Evolutionary conservation across 1,140 invertebrate species (phyloP).

Genomic region (Trichonephila clavata): DNA sequence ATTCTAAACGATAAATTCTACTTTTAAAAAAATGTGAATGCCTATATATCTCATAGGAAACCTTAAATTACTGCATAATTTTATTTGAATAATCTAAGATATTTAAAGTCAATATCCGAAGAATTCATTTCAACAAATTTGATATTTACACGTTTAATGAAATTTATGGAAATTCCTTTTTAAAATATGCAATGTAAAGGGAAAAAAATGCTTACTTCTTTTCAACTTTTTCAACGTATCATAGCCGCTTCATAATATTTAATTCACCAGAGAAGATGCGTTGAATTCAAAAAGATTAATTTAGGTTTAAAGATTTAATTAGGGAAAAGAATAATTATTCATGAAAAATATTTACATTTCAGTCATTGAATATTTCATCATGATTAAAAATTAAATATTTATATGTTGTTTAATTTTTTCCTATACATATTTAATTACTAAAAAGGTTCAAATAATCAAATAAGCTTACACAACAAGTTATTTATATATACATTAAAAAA

Average conservation of each 20-base stretch:
- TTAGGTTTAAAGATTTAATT: neutral
- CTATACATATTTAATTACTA: no score
- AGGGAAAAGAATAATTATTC: neutral
- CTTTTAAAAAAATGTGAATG: neutral
- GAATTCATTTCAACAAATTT: neutral
- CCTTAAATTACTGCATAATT: neutral
- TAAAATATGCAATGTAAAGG: neutral
- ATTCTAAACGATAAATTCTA: no score
- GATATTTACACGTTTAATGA: constrained; percentile 16
- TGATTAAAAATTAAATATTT: neutral
- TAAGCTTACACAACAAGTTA: no score
- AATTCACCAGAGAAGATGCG: neutral
- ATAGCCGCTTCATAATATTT: neutral
- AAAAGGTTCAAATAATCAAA: no score
- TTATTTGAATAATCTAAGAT: neutral
- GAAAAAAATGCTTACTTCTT: neutral
- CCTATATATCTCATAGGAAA: neutral
- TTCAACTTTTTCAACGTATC: neutral
- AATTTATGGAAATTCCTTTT: neutral
- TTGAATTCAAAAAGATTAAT: neutral
- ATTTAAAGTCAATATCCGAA: neutral
- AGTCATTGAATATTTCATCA: neutral
- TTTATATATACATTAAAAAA: no score
- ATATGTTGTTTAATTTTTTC: neutral
- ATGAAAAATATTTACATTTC: neutral